Evolutionary conservation across 2,797 vertebrate genomes (phyloP).

Genomic region (Lepidocolaptes lacrymiger): DNA sequence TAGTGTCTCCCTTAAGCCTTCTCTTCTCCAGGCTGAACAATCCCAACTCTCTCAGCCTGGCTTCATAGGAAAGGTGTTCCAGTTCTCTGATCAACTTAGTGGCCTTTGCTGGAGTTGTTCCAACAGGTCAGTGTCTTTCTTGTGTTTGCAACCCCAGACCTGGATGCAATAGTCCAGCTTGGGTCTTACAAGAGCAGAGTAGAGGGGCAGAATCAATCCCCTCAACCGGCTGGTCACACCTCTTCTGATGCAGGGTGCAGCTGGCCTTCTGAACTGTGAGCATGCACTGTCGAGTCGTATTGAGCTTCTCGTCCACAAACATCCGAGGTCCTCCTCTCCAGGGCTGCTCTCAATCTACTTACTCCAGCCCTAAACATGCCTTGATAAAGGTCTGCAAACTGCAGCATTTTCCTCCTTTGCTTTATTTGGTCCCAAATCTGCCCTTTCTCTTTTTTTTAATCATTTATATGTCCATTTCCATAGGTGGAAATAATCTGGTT

Average conservation of each 20-base stretch:
- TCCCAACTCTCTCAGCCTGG: neutral
- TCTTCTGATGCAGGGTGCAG: neutral
- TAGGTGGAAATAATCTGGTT: neutral
- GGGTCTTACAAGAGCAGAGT: neutral
- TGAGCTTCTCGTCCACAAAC: neutral
- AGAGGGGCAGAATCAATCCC: neutral
- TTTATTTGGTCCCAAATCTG: neutral
- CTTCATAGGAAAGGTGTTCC: neutral
- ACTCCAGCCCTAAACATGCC: neutral
- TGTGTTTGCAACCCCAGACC: neutral
- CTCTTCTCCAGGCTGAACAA: neutral
- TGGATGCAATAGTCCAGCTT: neutral
- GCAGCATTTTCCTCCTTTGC: neutral
- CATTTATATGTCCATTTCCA: neutral
- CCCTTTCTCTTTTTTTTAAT: neutral
- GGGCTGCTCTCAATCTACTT: neutral
- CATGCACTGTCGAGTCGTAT: fast-evolving
- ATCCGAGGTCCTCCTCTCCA: neutral
- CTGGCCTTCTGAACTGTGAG: neutral
- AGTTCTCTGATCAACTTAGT: neutral
- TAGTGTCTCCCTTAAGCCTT: neutral
- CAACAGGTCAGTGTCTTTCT: neutral
- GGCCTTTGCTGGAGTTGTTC: neutral
- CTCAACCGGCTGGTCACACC: neutral
- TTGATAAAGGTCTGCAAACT: neutral